phyloP scores from a whole-genome alignment of 2,113 vertebrate species.

The Sula dactylatra region DNA sequence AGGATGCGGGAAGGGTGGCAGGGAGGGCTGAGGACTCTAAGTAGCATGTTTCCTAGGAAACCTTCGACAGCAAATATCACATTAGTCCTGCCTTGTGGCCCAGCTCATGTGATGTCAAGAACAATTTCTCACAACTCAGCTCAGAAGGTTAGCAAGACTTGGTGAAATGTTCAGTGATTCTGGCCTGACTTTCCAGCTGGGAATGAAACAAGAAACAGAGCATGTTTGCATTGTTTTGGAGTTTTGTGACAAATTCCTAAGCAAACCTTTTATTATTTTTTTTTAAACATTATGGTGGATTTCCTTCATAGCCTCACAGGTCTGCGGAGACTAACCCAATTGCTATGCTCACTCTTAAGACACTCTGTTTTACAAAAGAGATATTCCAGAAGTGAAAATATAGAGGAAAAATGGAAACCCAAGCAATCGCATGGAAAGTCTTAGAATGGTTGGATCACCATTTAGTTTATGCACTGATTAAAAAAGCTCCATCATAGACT shows the following conservation, averaged over 20 bases:
- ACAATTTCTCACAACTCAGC: conserved; percentile 64
- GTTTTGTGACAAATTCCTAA: neutral
- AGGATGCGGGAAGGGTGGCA: neutral
- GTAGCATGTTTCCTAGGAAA: conserved; percentile 61
- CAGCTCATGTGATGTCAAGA: conserved; percentile 62
- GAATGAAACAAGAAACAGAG: neutral
- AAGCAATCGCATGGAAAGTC: neutral
- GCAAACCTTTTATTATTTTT: neutral
- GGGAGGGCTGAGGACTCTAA: neutral
- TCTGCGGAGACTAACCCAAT: neutral
- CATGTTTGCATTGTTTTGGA: neutral
- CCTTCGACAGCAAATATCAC: conserved; percentile 56
- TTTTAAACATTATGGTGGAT: neutral
- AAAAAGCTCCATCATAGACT: neutral
- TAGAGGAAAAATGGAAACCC: neutral
- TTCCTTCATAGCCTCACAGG: neutral
- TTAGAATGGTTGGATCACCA: neutral
- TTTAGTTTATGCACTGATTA: neutral
- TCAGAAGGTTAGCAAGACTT: conserved; percentile 58
- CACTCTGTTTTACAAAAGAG: neutral
- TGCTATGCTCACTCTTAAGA: neutral
- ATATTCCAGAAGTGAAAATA: neutral
- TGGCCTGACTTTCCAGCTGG: neutral
- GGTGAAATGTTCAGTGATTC: conserved; percentile 35
- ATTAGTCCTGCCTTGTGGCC: conserved; percentile 62